These are phyloP conservation scores for Aphelinus atriplicis DNA, from an alignment of 1,140 invertebrate species.

Conservation along the genomic window DNA sequence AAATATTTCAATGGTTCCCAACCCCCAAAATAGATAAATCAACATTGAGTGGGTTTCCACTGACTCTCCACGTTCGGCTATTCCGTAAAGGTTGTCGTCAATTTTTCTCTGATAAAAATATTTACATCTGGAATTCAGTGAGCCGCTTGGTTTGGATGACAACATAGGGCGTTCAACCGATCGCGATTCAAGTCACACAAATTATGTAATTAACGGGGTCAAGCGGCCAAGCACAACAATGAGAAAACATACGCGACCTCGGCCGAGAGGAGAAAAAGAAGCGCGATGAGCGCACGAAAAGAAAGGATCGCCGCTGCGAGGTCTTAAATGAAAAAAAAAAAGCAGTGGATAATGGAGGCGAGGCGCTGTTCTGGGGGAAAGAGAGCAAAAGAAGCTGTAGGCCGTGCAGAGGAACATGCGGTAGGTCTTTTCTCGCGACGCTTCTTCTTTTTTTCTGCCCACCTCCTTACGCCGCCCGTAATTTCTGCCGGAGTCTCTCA, in stretches of 20 bases:
- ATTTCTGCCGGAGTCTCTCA: slow-evolving; percentile 8
- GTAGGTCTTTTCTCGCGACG: slow-evolving; percentile 24
- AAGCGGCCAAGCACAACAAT: no score
- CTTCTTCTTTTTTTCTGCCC: background rate
- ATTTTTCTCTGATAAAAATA: no score
- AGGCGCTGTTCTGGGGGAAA: slow-evolving; percentile 9
- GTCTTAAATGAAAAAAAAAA: slow-evolving; percentile 50
- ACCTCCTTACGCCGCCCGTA: background rate
- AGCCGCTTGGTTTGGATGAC: no score
- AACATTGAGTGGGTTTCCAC: no score
- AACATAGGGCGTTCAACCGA: no score
- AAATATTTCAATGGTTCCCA: no score
- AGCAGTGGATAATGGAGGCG: slow-evolving; percentile 14
- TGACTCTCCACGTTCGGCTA: no score
- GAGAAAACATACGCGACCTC: background rate
- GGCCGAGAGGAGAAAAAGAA: slow-evolving; percentile 23
- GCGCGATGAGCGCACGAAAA: slow-evolving; percentile 35
- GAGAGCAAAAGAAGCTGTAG: slow-evolving; percentile 16
- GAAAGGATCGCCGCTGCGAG: slow-evolving; percentile 18
- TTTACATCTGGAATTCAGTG: no score
- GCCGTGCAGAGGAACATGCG: slow-evolving; percentile 33
- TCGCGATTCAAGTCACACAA: no score
- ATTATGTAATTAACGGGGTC: no score
- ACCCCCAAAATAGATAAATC: no score
- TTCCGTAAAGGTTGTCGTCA: no score